Evolutionary conservation across 2,113 vertebrate species (phyloP).

Genomic region (Rhegmatorhina hoffmannsi): DNA sequence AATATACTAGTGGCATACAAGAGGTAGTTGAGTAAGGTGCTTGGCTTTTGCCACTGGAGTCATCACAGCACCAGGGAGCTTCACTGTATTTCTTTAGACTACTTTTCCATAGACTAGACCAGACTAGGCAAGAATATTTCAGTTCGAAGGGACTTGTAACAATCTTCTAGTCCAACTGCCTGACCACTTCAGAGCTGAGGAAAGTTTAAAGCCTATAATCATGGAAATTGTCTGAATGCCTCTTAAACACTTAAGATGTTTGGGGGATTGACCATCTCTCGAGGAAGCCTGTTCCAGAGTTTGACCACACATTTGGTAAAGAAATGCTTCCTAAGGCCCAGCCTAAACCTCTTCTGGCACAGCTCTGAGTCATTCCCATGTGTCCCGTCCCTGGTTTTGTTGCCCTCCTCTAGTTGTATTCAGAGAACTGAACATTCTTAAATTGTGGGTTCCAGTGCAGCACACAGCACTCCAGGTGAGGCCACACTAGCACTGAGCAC

Average conservation of each 20-base stretch:
- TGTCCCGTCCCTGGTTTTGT: not conserved
- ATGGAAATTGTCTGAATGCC: not conserved
- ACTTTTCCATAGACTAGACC: not conserved
- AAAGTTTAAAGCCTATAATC: not conserved
- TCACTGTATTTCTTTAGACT: not conserved
- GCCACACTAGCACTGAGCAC: rapidly evolving
- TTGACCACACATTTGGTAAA: not conserved
- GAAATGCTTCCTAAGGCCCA: not conserved
- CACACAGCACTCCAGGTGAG: rapidly evolving
- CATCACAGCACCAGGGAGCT: not conserved
- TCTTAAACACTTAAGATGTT: not conserved
- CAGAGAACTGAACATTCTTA: not conserved
- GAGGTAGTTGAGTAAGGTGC: not conserved
- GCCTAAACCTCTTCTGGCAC: not conserved
- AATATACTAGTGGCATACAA: not conserved
- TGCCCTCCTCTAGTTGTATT: not conserved
- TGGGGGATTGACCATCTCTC: too few species aligned
- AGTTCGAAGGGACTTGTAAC: not conserved
- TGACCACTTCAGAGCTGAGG: not conserved
- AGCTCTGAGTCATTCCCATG: not conserved
- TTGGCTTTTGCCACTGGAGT: not conserved
- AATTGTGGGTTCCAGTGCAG: not conserved
- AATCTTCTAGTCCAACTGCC: not conserved
- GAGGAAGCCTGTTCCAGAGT: not conserved
- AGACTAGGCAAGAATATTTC: not conserved